phyloP scores from a whole-genome alignment of 2,113 vertebrate genomes.

The Leptocoma aspasia region DNA sequence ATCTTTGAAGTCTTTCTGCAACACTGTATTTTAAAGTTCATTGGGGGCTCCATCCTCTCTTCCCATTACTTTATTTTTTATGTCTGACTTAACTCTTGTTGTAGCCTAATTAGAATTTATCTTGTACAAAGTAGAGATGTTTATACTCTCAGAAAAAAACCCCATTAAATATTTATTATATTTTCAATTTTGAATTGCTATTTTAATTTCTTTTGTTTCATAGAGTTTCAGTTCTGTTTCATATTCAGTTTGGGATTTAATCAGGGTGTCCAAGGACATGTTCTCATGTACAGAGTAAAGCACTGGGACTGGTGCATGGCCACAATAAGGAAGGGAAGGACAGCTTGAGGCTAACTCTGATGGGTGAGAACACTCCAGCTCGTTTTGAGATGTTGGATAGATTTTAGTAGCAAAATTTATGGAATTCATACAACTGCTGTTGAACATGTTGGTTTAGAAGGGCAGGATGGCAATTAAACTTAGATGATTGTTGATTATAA shows the following conservation, averaged over 20 bases:
- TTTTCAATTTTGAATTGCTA: neutral
- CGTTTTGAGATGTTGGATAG: neutral
- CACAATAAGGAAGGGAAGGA: neutral
- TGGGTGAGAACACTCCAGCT: neutral
- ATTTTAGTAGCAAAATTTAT: neutral
- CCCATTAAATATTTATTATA: neutral
- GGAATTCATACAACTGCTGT: neutral
- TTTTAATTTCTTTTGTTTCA: neutral
- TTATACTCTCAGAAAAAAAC: neutral
- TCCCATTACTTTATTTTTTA: neutral
- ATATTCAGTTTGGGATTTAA: neutral
- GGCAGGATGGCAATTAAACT: constrained; percentile 22
- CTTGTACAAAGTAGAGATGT: neutral
- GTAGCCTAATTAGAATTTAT: neutral
- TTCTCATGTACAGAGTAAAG: neutral
- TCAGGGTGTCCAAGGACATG: neutral
- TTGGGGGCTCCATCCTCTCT: neutral
- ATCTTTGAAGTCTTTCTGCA: neutral
- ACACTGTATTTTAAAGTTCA: neutral
- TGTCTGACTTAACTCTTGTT: neutral
- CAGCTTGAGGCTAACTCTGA: neutral
- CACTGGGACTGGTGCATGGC: neutral
- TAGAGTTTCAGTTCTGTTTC: neutral
- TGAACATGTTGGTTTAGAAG: constrained; percentile 14
- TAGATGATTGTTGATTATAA: constrained; percentile 30